Conservation (phyloP, 2,797 vertebrate species). For the Acomys russatus region DNA sequence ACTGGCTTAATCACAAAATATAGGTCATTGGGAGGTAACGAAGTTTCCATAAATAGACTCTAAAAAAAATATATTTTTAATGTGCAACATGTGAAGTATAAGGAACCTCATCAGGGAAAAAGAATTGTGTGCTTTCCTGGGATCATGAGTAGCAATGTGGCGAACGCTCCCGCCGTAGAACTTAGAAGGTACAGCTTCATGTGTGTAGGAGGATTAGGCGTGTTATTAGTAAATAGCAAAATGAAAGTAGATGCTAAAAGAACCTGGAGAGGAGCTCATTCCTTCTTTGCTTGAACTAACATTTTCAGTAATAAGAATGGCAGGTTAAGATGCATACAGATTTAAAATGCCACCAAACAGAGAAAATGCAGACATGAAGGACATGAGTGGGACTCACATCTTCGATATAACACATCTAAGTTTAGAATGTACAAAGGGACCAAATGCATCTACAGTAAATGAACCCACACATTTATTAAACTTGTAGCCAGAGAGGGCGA, state of each 20-base stretch:
- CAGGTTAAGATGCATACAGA: not conserved
- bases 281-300: constrained; percentile 37
- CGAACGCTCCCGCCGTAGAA: not conserved
- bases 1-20: constrained; percentile 57
- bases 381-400: constrained; percentile 18
- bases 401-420: not conserved
- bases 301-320: constrained; percentile 18
- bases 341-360: constrained; percentile 9
- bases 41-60: constrained; percentile 53
- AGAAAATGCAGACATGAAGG: not conserved
- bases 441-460: not conserved
- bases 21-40: constrained; percentile 49
- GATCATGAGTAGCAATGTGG: not conserved
- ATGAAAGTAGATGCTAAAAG: not conserved
- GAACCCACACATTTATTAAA: rapidly evolving
- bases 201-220: not conserved
- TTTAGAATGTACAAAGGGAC: not conserved
- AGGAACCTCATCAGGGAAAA: not conserved
- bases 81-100: not conserved
- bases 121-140: not conserved
- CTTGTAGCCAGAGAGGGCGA: not conserved
- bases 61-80: constrained; percentile 51
- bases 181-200: not conserved
- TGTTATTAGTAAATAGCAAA: not conserved
- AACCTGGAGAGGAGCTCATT: not conserved